Evolutionary conservation across 2,888 invertebrate species (phyloP).

Genomic region (Dysmachus trigonus): DNA sequence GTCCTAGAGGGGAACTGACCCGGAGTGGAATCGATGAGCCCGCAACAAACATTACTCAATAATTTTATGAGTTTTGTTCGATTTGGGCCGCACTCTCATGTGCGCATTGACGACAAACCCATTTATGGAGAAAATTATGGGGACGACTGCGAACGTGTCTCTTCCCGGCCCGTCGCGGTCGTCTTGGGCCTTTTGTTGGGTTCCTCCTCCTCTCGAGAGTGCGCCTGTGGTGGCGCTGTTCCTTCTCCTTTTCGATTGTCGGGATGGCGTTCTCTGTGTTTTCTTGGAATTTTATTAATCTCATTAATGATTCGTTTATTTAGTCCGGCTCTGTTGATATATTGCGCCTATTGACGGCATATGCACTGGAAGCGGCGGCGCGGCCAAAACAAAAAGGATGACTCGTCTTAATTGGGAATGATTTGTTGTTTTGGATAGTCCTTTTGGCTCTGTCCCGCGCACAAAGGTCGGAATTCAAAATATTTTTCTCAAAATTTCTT

Average conservation of each 20-base stretch:
- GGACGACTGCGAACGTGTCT: not conserved
- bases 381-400: conserved; percentile 30
- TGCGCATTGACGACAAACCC: conserved; percentile 10
- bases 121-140: conserved; percentile 3
- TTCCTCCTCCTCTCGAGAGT: not conserved
- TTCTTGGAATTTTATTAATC: conserved; percentile 39
- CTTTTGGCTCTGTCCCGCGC: not conserved
- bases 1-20: conserved; percentile 38
- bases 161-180: no score
- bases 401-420: conserved; percentile 39
- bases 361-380: not conserved
- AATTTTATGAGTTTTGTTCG: conserved; percentile 31
- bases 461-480: not conserved
- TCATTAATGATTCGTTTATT: conserved; percentile 38
- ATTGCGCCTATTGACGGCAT: not conserved
- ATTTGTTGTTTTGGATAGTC: conserved; percentile 7
- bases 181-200: not conserved
- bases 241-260: conserved; percentile 7
- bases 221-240: not conserved
- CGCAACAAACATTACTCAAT: conserved; percentile 39
- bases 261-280: conserved; percentile 2
- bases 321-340: not conserved
- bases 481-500: not conserved
- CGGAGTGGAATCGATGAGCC: conserved; percentile 37
- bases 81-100: not conserved